Evolutionary conservation across 1,140 invertebrate genomes (phyloP).

Genomic region (Lordiphosa collinella): DNA sequence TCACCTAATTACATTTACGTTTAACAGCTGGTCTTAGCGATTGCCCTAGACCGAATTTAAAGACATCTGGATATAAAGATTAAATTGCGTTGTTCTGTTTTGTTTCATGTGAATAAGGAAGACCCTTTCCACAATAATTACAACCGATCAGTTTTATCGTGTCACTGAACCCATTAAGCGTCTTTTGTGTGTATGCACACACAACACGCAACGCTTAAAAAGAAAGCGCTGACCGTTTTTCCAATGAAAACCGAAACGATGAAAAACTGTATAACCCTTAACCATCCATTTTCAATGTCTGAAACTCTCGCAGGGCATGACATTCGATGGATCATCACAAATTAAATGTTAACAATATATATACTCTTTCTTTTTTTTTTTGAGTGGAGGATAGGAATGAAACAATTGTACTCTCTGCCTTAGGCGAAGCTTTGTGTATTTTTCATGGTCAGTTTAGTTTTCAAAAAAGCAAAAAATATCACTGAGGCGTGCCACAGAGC

Average conservation of each 20-base stretch:
- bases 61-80: conserved; percentile 11
- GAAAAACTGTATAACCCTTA: conserved; percentile 17
- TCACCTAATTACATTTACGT: conserved; percentile 24
- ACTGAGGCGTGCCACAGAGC: conserved; percentile 9
- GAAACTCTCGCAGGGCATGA: conserved; percentile 1
- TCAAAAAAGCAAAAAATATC: conserved; percentile 40
- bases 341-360: conserved; percentile 42
- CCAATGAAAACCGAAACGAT: conserved; percentile 27
- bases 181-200: conserved; percentile 16
- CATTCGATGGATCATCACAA: conserved; percentile 33
- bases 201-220: conserved; percentile 19
- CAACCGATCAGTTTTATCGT: conserved; percentile 32
- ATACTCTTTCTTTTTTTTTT: conserved; percentile 14
- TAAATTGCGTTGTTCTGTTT: conserved; percentile 20
- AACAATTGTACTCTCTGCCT: conserved; percentile 23
- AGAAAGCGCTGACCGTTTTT: conserved; percentile 31
- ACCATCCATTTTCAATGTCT: conserved; percentile 9
- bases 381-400: not conserved
- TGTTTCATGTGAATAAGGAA: too few species aligned
- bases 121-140: conserved; percentile 4
- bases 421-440: conserved; percentile 8
- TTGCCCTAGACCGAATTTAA: conserved; percentile 27
- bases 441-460: conserved; percentile 46
- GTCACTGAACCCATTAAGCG: conserved; percentile 34
- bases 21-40: conserved; percentile 12